Base-by-base conservation (phyloP, 2,113 vertebrate genomes). In the Fregata magnificens region DNA sequence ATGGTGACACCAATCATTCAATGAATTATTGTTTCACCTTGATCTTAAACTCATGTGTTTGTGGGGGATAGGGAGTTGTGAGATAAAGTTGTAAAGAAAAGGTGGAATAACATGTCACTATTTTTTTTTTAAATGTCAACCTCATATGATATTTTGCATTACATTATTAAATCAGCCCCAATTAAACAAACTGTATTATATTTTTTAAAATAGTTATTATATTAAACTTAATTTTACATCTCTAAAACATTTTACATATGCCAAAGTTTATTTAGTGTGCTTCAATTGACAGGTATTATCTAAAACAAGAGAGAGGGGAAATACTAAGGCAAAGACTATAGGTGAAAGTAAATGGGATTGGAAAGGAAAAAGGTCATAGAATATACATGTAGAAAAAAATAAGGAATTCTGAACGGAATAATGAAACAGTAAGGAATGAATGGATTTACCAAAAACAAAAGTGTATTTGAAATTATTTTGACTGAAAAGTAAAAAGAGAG, bases 21-120 rank as follows among this genome's bases (percentile, higher is more conserved):
- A 10, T 26, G 17, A 61, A 56, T 44, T 50, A 25, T 21, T 59
- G 13, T 56, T 31, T 40, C 7, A 21, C 5, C 13, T 71, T 40
- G 21, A 59, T 45, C 42, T 70, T 55, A 65, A 93, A 65, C 10
- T 50, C 4, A 0, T 3, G 10, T 19, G 7, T 49, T 65, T 55
- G 3, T 31, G 10, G 13, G 10, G 0, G 0, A n/a, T 8, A 40
- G 16, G 25, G 19, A 63, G 2, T 15, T 79, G 26, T 63, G 52
- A 65, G 4, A 69, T 45, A 52, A 47, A 49, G 3, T 4, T 61
- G 7, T 24, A 61, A 84, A 61, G 34, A 67, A 77, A 81, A 87
- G 7, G 7, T 61, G 3, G 17, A 81, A 59, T 67, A 91, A 31
- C 22, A 24, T 7, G 8, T 13, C 4, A 26, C 55, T 58, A 6